Evolutionary conservation across 2,888 invertebrate genomes (phyloP).

Genomic region (Smittia aterrima): DNA sequence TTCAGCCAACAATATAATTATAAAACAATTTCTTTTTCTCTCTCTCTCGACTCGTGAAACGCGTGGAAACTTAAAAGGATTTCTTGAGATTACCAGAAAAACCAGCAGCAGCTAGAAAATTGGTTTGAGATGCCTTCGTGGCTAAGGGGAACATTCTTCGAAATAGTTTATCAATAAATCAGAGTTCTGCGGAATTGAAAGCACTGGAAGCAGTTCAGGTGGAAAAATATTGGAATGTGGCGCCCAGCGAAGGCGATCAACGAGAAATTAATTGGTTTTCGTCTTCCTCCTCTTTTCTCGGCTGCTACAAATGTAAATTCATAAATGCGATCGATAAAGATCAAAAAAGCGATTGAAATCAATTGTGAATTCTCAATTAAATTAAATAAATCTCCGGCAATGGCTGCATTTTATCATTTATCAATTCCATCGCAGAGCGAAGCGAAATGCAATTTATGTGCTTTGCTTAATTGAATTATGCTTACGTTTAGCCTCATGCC

Average conservation of each 20-base stretch:
- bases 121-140: background rate
- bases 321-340: conserved; percentile 15
- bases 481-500: conserved; percentile 2
- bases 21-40: conserved; percentile 19
- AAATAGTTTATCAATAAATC: background rate
- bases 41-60: background rate
- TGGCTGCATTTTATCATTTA: conserved; percentile 20
- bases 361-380: conserved; percentile 27
- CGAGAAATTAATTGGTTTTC: conserved; percentile 17
- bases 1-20: conserved; percentile 33
- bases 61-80: background rate
- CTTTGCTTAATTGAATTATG: conserved; percentile 37
- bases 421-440: background rate
- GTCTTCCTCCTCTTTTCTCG: background rate
- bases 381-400: conserved; percentile 21
- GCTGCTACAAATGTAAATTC: background rate
- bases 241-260: background rate
- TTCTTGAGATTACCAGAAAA: conserved; percentile 1
- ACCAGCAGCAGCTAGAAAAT: background rate
- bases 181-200: background rate
- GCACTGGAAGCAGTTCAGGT: background rate
- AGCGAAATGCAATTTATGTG: conserved; percentile 14
- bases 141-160: background rate
- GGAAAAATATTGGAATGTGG: background rate
- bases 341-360: conserved; percentile 33